Conservation (phyloP, 2,113 vertebrate genomes). For the Antechinus flavipes region DNA sequence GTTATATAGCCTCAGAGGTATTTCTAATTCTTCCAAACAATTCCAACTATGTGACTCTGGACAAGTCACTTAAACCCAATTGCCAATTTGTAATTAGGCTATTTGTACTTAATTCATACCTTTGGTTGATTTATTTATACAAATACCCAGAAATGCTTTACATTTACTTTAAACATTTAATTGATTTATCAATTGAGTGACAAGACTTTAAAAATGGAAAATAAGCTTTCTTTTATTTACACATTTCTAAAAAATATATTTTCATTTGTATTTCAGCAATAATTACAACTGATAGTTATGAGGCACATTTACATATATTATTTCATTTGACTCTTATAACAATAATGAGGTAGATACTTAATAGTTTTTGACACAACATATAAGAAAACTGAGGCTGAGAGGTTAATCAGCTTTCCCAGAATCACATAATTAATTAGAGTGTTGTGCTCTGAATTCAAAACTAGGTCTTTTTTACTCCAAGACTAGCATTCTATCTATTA, state of each 20-base stretch:
- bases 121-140: neutral
- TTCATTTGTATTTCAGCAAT: neutral
- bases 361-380: neutral
- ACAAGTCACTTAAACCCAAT: no score
- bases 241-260: neutral
- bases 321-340: neutral
- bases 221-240: neutral
- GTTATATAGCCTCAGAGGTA: neutral
- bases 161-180: neutral
- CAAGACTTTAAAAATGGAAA: neutral
- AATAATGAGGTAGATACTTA: neutral
- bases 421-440: neutral
- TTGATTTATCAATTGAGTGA: neutral
- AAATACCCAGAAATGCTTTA: neutral
- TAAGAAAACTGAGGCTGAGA: neutral
- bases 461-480: neutral
- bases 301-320: neutral
- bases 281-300: neutral
- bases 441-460: neutral
- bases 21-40: neutral
- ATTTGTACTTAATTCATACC: neutral
- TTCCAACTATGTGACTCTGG: neutral
- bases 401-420: neutral
- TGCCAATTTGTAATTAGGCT: no score
- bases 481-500: neutral